Base-by-base conservation (phyloP, 1,140 invertebrate genomes). In the Heliconius congener region DNA sequence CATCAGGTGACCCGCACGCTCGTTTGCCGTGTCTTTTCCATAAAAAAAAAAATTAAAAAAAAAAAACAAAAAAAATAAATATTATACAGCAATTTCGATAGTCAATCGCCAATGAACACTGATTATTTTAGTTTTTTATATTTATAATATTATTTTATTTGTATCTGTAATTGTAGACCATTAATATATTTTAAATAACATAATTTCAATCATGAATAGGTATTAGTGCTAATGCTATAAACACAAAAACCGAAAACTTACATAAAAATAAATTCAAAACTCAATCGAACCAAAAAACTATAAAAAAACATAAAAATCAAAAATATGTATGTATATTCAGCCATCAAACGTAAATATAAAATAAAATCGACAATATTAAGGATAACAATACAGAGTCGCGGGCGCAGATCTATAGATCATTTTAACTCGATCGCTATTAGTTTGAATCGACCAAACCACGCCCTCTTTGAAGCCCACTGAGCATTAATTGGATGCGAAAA, bases 401-500 rank as follows among this genome's bases (percentile, higher is more conserved):
- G 74, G 87, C 85, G 82, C 73, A 83, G 90, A 92, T 91, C 91
- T 93, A 93, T 94, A 93, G 90, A 93, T 94, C 93, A 93, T 94
- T 92, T 91, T 86, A 83, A 81, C 87, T 92, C 88, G 89, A 91
- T 91, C 90, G 87, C 88, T 91, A 93, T 93, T 94, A 92, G 91
- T 84, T 82, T 91, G 90, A 86, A 90, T 90, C 87, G 77, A 50
- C 75, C 9, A 81, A 70, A 89, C 90, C 86, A 90, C 93, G 89
- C 93, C 93, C 84, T 87, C 85, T 79, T 91, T 73, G 86, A 93
- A 93, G 90, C 91, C 89, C 93, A 93, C 90, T 94, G 93, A 92
- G 83, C 93, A 90, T 94, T 91, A 94, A 93, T 94, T 94, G 93
- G 93, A 86, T 85, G 84, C 85, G 81, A 87, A 87, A 89, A 83